Conservation (phyloP, 2,113 vertebrate species). For the Nerophis lumbriciformis region DNA sequence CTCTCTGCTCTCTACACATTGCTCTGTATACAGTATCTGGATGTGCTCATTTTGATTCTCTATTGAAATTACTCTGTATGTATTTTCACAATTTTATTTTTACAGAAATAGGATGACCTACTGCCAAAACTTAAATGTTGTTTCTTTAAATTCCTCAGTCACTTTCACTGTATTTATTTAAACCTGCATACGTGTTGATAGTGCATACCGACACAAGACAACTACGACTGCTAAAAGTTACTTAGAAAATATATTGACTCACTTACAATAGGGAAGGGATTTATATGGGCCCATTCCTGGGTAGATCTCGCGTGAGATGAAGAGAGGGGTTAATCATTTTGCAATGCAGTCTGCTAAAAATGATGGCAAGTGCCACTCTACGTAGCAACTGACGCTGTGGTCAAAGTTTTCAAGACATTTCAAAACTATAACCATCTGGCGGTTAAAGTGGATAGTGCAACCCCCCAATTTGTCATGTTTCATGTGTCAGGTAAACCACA, state of each 20-base stretch:
- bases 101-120: slow-evolving; percentile 6
- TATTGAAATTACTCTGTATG: background rate
- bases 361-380: too few relatives aligned
- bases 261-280: too few relatives aligned
- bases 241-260: background rate
- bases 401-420: too few relatives aligned
- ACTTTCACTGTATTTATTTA: slow-evolving; percentile 18
- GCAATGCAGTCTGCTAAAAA: too few relatives aligned
- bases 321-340: too few relatives aligned
- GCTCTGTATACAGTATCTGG: slow-evolving; percentile 8
- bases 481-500: too few relatives aligned
- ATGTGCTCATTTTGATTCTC: background rate
- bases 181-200: slow-evolving; percentile 13
- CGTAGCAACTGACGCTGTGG: too few relatives aligned
- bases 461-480: too few relatives aligned
- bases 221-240: slow-evolving; percentile 24
- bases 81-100: background rate
- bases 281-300: too few relatives aligned
- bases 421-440: too few relatives aligned
- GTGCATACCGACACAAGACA: slow-evolving; percentile 25
- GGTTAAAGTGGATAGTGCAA: too few relatives aligned
- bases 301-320: too few relatives aligned
- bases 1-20: background rate
- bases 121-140: background rate
- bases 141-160: slow-evolving; percentile 20